Evolutionary conservation across 2,888 invertebrate species (phyloP), one percentile per base, ranked within the genome.

Genomic region (Tenthredo notha): DNA sequence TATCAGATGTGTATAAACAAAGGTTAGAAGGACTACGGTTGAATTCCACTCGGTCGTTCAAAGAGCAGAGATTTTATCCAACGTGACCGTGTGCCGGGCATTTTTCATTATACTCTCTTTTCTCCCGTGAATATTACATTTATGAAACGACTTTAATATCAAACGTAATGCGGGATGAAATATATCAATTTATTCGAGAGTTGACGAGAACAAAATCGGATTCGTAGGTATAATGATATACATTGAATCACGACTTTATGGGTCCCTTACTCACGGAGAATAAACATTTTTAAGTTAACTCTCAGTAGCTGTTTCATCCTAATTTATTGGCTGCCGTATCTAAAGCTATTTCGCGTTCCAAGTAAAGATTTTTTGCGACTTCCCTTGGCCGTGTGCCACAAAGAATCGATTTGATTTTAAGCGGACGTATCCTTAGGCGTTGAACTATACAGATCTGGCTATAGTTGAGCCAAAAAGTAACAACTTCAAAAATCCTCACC

Each of bases 1-100:
- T 91, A 91, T 91, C 90, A 89, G 89, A 90, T 90, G 87, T 87
- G 86, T 87, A 89, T 88, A 90, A 90, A 91, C 90, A 91, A 91
- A 90, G 89, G 89, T 87, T 86, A 85, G 85, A 88, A 87, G 89
- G 88, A 88, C 85, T 88, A 87, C 85, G 87, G 86, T 87, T 88
- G 88, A 88, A 89, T 90, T 90, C 89, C 88, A 88, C 85, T 87
- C 86, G 85, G 78, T 54, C 65, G 83, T 87, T 88, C 88, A 90
- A 90, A 88, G 88, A 87, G 86, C 72, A 78, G 84, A 86, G 89
- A 90, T 88, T 85, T 87, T 88, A 88, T 90, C 88, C 87, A 78
- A 75, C 86, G 86, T 86, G 85, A 74, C 85, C 85, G 86, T 86
- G 84, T 84, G 80, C 84, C 65, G 88, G 88, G 90, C 90, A 90